Evolutionary conservation across 2,797 vertebrate species (phyloP).

Genomic region (Poeciliopsis gracilis): DNA sequence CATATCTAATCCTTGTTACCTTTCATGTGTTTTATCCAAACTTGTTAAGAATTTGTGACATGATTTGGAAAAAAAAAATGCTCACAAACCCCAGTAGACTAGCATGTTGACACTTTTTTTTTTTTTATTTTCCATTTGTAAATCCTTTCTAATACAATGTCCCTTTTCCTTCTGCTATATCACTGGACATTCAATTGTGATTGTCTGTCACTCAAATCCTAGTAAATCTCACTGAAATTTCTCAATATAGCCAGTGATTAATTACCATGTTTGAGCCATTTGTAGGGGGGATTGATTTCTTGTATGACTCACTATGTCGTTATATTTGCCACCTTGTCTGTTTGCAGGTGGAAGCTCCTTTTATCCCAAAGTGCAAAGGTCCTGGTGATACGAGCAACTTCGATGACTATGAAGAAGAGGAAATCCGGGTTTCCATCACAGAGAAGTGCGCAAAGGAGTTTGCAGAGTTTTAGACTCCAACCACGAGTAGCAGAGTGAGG

Average conservation of each 20-base stretch:
- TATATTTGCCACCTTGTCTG: slow-evolving; percentile 14
- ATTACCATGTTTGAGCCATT: neutral
- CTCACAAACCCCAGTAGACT: no score
- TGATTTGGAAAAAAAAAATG: neutral
- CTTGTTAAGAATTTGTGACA: neutral
- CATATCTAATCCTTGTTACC: neutral
- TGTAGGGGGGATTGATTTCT: neutral
- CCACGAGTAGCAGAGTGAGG: slow-evolving; percentile 58
- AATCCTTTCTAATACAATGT: neutral
- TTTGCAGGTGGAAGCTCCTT: slow-evolving; percentile 91
- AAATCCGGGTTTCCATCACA: slow-evolving; percentile 91
- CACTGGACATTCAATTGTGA: neutral
- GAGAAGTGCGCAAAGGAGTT: slow-evolving; percentile 97
- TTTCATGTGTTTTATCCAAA: neutral
- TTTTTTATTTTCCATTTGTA: neutral
- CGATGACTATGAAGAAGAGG: slow-evolving; percentile 95
- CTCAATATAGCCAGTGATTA: neutral
- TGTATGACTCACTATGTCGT: neutral
- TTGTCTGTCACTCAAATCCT: neutral
- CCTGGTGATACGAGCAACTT: slow-evolving; percentile 97
- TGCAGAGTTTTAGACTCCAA: slow-evolving; percentile 88
- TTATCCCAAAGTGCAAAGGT: slow-evolving; percentile 97
- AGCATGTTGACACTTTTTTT: neutral
- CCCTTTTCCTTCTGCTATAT: neutral
- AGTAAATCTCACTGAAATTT: neutral